These are phyloP conservation scores for Chymomyza amoena DNA, from an alignment of 2,888 invertebrate species.

Conservation along the genomic window DNA sequence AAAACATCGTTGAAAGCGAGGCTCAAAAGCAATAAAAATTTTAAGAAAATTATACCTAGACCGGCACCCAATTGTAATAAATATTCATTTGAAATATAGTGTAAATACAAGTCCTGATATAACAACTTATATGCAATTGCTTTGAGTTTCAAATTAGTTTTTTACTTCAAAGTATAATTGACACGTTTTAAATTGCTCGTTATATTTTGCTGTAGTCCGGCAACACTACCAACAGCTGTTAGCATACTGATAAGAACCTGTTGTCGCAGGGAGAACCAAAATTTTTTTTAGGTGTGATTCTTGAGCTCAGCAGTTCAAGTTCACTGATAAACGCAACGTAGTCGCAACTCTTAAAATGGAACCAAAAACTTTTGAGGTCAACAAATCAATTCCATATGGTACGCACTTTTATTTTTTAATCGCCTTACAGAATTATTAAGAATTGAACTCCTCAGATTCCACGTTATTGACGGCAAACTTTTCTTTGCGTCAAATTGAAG, in stretches of 20 bases:
- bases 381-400: conserved; percentile 71
- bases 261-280: background rate
- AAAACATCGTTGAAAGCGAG: conserved; percentile 75
- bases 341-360: conserved; percentile 27
- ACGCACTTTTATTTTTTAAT: conserved; percentile 15
- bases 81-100: background rate
- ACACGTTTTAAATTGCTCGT: background rate
- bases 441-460: conserved; percentile 42
- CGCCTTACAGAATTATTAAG: background rate
- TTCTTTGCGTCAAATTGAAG: conserved; percentile 81
- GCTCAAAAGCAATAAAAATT: background rate
- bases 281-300: conserved; percentile 12
- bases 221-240: conserved; percentile 48
- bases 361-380: conserved; percentile 51
- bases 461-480: conserved; percentile 78
- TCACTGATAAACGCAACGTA: background rate
- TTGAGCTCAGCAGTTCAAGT: conserved; percentile 13
- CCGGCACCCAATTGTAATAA: too few species aligned
- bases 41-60: background rate
- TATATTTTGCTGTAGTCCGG: conserved; percentile 21
- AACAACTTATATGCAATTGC: background rate
- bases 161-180: background rate
- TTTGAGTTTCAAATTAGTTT: background rate
- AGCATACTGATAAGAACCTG: conserved; percentile 24
- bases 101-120: background rate